Conservation (phyloP, 2,797 vertebrate species). For the Pangasius mekongensis region DNA sequence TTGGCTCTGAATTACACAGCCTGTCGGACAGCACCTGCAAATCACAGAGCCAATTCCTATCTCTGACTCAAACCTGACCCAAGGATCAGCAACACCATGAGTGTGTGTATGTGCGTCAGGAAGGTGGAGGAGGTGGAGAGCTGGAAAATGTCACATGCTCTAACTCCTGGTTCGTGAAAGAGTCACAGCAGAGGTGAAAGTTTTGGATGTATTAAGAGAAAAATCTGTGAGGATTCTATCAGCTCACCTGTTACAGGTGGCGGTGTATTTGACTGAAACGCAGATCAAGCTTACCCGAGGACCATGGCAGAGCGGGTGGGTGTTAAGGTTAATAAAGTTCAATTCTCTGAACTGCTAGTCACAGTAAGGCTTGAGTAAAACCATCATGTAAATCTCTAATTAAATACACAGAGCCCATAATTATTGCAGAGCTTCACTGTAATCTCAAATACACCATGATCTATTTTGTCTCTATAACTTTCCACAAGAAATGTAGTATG, state of each 20-base stretch:
- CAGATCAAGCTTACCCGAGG: not conserved
- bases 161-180: conserved; percentile 27
- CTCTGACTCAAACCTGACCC: conserved; percentile 66
- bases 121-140: not conserved
- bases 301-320: conserved; percentile 7
- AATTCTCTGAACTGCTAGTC: conserved; percentile 19
- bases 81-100: conserved; percentile 58
- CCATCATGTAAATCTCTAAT: conserved; percentile 26
- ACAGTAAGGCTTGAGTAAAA: conserved; percentile 13
- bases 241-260: conserved; percentile 21
- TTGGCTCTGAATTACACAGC: conserved; percentile 63
- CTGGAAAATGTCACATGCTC: conserved; percentile 27
- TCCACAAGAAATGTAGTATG: not conserved
- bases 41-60: conserved; percentile 67
- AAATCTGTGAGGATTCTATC: conserved; percentile 6
- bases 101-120: not conserved
- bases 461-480: conserved; percentile 17
- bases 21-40: conserved; percentile 64
- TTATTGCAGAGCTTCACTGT: conserved; percentile 10
- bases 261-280: conserved; percentile 6
- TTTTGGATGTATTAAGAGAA: conserved; percentile 24
- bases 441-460: conserved; percentile 10
- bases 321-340: conserved; percentile 25
- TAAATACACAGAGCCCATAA: conserved; percentile 24
- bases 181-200: conserved; percentile 4